Evolutionary conservation across 2,888 invertebrate genomes (phyloP).

Genomic region (Melanophora roralis): DNA sequence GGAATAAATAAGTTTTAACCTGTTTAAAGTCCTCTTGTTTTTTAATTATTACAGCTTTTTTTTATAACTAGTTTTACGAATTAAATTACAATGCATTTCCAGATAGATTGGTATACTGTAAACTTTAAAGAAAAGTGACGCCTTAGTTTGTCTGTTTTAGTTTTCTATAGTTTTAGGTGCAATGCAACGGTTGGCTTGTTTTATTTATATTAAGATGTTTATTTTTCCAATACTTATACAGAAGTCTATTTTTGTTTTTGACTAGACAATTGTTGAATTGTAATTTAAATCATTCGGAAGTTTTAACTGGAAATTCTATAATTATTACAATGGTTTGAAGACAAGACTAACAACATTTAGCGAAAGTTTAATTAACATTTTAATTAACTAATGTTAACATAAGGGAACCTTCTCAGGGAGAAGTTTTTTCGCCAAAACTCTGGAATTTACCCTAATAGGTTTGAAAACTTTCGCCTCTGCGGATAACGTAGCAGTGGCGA

Average conservation of each 20-base stretch:
- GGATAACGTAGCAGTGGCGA: no score
- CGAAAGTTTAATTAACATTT: no score
- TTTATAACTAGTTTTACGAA: slow-evolving; percentile 29
- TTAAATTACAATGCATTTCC: not conserved
- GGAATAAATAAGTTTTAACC: slow-evolving; percentile 11
- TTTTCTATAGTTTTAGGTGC: slow-evolving; percentile 10
- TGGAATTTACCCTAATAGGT: no score
- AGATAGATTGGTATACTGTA: not conserved
- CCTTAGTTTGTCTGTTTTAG: slow-evolving; percentile 27
- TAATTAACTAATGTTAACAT: no score
- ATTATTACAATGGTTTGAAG: not conserved
- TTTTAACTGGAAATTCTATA: slow-evolving; percentile 30
- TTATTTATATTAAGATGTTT: slow-evolving; percentile 17
- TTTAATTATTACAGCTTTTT: slow-evolving; percentile 17
- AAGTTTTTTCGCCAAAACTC: no score
- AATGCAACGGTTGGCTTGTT: slow-evolving; percentile 26
- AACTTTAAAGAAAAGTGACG: slow-evolving; percentile 21
- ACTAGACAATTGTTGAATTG: not conserved
- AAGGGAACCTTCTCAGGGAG: no score
- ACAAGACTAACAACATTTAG: no score
- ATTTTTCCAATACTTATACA: slow-evolving; percentile 23
- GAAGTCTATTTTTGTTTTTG: not conserved
- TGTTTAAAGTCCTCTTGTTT: slow-evolving; percentile 19
- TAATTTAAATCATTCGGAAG: slow-evolving; percentile 19
- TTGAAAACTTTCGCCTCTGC: no score